phyloP scores from a whole-genome alignment of 1,140 invertebrate genomes.

The Hylaeus volcanicus region DNA sequence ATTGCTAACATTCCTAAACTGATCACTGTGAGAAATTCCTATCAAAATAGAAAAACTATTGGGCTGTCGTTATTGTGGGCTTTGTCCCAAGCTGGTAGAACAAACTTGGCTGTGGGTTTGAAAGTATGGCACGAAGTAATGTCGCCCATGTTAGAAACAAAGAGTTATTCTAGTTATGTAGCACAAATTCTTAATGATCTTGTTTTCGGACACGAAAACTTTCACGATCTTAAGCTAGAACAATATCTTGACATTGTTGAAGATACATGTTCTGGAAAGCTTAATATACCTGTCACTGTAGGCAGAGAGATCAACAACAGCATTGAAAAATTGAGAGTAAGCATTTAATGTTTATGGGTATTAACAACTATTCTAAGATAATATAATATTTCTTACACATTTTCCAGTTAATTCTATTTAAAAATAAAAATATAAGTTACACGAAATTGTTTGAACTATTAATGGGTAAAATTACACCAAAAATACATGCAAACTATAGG shows the following conservation, averaged over 20 bases:
- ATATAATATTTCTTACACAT: conserved; percentile 49
- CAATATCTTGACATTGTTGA: conserved; percentile 78
- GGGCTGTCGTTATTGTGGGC: conserved; percentile 90
- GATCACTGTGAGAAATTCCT: conserved; percentile 85
- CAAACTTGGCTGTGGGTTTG: conserved; percentile 86
- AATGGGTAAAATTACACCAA: conserved; percentile 75
- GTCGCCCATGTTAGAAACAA: conserved; percentile 87
- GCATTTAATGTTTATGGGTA: conserved; percentile 44
- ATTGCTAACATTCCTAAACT: conserved; percentile 83
- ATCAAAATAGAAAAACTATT: conserved; percentile 89
- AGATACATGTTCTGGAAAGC: conserved; percentile 73
- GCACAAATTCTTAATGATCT: conserved; percentile 86
- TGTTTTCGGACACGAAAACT: conserved; percentile 70
- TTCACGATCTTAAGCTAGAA: conserved; percentile 74
- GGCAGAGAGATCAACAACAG: conserved; percentile 69
- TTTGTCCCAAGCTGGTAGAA: conserved; percentile 87
- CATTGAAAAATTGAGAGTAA: conserved; percentile 77
- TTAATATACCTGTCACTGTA: conserved; percentile 67
- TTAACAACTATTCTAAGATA: background rate
- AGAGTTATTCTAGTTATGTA: conserved; percentile 86
- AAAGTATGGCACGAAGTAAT: conserved; percentile 92
- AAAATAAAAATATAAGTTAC: conserved; percentile 75
- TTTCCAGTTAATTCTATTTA: conserved; percentile 73
- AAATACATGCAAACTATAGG: conserved; percentile 71
- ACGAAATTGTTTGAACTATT: conserved; percentile 77